Percentiles rank a stretch among this genome's conserved stretches.
Evolutionary conservation across 1,140 invertebrate genomes (phyloP).

Genomic region (Acromyrmex heyeri): DNA sequence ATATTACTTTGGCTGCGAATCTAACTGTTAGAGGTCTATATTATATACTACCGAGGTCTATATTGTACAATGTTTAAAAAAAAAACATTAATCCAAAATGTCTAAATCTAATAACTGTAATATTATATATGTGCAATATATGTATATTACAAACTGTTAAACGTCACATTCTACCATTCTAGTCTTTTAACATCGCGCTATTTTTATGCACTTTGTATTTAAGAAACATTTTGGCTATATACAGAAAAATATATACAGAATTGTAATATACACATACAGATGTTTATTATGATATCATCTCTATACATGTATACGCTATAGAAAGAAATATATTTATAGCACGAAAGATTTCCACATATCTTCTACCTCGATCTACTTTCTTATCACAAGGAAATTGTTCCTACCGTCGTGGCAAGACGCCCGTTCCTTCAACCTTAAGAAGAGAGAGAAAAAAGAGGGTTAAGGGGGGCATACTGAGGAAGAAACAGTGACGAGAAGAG

Average conservation of each 20-base stretch:
- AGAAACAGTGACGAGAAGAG: constrained; percentile 58
- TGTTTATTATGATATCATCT: neutral
- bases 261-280: neutral
- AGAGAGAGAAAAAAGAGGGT: constrained; percentile 29
- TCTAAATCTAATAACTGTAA: neutral
- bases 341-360: constrained; percentile 74
- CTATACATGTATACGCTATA: neutral
- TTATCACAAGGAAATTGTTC: constrained; percentile 83
- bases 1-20: too few relatives aligned
- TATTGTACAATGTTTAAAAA: too few relatives aligned
- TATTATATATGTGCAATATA: neutral
- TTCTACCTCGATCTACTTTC: constrained; percentile 80
- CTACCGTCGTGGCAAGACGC: constrained; percentile 76
- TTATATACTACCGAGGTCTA: too few relatives aligned
- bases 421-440: constrained; percentile 35
- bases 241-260: neutral
- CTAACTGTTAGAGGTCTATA: too few relatives aligned
- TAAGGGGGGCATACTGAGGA: constrained; percentile 33
- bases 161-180: neutral
- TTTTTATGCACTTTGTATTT: neutral
- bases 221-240: neutral
- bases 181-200: neutral
- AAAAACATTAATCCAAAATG: too few relatives aligned
- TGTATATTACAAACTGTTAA: neutral
- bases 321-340: constrained; percentile 18